Evolutionary conservation across 2,113 vertebrate species (phyloP), one percentile per base, ranked within the genome.

Genomic region (Amblyornis subalaris): DNA sequence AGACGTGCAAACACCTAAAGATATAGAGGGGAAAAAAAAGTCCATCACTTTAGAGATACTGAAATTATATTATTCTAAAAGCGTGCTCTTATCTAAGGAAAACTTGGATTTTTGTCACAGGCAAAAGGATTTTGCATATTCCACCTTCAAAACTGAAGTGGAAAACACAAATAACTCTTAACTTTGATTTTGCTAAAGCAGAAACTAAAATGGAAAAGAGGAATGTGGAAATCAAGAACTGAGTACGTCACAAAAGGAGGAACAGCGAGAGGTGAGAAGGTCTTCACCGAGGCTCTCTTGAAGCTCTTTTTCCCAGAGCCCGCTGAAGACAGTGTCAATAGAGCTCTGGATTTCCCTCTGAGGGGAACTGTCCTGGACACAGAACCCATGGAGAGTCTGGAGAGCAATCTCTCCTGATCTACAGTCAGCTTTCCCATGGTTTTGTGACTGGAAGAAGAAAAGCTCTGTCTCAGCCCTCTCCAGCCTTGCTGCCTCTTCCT

Each of bases 1-100:
- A 28, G 3, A 14, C 1, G 1, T 62, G 13, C 10, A 74, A 79
- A 74, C 2, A 8, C 18, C 7, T 24, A 29, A n/a, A 22, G 4
- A 53, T 17, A 29, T 1, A 28, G 16, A 60, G 3, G 2, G 45
- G 21, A 8, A 44, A 24, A 54, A 21, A 31, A 42, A 53, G 2
- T 11, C 10, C 24, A 36, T 36, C 9, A 10, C 7, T 58, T 84
- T 24, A 53, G 28, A 89, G 18, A 42, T 9, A 26, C 2, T 25
- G 47, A 66, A 40, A 84, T 61, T 10, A 51, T 58, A 16, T 50
- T 33, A 20, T 23, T 42, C 18, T 16, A 47, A 54, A 16, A 64
- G 22, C 6, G 25, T 18, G 1, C 2, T 42, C 7, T 47, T 71
- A 35, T 6, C 26, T 45, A 13, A 38, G 40, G 55, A 75, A 62